Base-by-base conservation (phyloP, 2,888 invertebrate genomes). In the Platypus cylindrus region DNA sequence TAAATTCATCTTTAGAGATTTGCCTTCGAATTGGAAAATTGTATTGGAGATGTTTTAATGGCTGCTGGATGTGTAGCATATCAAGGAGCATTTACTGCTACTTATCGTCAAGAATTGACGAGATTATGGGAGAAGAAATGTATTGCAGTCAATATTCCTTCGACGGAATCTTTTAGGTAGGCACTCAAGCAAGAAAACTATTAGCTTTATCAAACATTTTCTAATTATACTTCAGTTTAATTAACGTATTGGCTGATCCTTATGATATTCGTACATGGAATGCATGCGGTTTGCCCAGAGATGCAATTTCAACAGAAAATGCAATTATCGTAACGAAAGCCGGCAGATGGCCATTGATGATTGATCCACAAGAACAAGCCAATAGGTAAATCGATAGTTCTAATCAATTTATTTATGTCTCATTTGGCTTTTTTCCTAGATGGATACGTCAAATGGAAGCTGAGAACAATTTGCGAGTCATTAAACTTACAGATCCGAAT, bases 321-420 rank as follows among this genome's bases (percentile, higher is more conserved):
- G 93, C 86, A 5, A 82, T 94, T 42, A 72, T 93, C 48, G 89
- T 90, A 28, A 89, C 79, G 11, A 74, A 71, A 51, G 83, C 78
- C 3, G 73, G 81, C 5, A 68, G 83, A 9, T 86, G 86, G 89
- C 89, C 93, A 0, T 68, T 94, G 12, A 86, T 91, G 73, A 89
- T 93, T 40, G 93, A 94, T 63, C 94, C 94, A 0, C 91, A 94
- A 58, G 90, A 90, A 55, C 91, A 93, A 73, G 91, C 91, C 0
- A 90, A 87, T 23, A 37, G 40, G 36, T 41, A 29, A n/a, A n/a
- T n/a, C n/a, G n/a, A n/a, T n/a, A n/a, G n/a, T n/a, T n/a, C n/a
- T n/a, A n/a, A n/a, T n/a, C n/a, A n/a, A n/a, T n/a, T n/a, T n/a
- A n/a, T n/a, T n/a, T n/a, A n/a, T n/a, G 14, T 18, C 4, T 13